Evolutionary conservation across 2,888 invertebrate genomes (phyloP), one percentile per base, ranked within the genome.

Genomic region (Celastrina argiolus): DNA sequence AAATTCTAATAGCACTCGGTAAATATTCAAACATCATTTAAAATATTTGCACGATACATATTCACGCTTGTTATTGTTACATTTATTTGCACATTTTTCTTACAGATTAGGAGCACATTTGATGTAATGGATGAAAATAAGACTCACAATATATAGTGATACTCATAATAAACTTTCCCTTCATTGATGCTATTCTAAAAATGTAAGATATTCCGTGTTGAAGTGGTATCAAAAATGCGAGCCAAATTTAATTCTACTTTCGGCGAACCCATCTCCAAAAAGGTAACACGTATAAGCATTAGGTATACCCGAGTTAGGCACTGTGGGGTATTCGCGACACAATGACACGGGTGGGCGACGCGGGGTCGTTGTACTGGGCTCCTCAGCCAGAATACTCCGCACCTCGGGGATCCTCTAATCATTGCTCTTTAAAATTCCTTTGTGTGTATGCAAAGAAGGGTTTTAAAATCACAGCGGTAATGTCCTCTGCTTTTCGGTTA

Each of bases 331-430:
- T 76, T 79, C 78, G 79, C 74, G 81, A 79, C 80, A 85, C 83
- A 85, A 86, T 84, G 83, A 82, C 84, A 74, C 72, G 82, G 84
- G 89, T 88, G 84, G 87, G 87, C 83, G 84, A 51, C 74, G 75
- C 74, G 82, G 79, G 90, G 87, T 89, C 87, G 86, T 81, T 87
- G 88, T 82, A 86, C 90, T 81, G 85, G 80, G 82, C 83, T 87
- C 82, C 81, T 69, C 85, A 84, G 84, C 83, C 85, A 85, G 81
- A 74, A 64, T 69, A 41, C 64, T 26, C 22, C 26, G 18, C 39
- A 36, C 36, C 61, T 18, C 36, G 36, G 22, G 26, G 51, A 51
- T 36, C 61, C 18, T 61, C 61, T 61, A 36, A 36, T 61, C 18
- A 61, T 61, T 22, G 16, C 36, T 61, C 39, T 66, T 66, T 26